phyloP scores from a whole-genome alignment of 1,140 invertebrate species.

The Pseudobourletiella spinata region DNA sequence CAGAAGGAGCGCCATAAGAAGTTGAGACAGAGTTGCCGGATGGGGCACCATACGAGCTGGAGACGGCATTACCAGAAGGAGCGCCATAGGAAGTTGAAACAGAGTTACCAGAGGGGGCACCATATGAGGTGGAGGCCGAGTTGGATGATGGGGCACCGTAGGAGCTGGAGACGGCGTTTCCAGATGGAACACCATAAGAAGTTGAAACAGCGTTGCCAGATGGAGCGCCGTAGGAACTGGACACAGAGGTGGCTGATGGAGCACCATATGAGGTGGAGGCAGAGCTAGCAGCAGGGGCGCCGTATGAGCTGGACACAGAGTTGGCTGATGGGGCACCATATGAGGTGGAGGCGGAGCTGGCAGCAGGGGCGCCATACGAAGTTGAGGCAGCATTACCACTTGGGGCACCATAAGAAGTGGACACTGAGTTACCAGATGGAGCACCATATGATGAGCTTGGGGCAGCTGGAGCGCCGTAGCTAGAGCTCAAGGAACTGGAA shows the following conservation, averaged over 20 bases:
- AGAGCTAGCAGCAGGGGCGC: not conserved
- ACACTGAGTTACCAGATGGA: not conserved
- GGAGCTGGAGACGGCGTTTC: not conserved
- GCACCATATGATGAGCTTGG: not conserved
- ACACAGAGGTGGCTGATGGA: not conserved
- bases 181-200: not conserved
- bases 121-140: not conserved
- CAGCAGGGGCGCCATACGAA: not conserved
- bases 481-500: not conserved
- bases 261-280: not conserved
- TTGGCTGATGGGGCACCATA: conserved; percentile 5
- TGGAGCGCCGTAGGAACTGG: not conserved
- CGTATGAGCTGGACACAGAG: not conserved
- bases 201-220: too few species aligned
- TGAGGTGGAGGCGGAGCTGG: not conserved
- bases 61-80: too few species aligned
- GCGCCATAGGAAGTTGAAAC: too few species aligned
- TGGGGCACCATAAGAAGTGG: not conserved
- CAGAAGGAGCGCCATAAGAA: not conserved
- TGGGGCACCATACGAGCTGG: not conserved
- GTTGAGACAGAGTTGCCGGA: not conserved
- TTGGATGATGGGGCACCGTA: not conserved
- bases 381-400: not conserved
- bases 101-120: not conserved
- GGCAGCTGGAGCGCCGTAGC: not conserved